Base-by-base conservation (phyloP, 2,888 invertebrate species). In the Pterostichus madidus region DNA sequence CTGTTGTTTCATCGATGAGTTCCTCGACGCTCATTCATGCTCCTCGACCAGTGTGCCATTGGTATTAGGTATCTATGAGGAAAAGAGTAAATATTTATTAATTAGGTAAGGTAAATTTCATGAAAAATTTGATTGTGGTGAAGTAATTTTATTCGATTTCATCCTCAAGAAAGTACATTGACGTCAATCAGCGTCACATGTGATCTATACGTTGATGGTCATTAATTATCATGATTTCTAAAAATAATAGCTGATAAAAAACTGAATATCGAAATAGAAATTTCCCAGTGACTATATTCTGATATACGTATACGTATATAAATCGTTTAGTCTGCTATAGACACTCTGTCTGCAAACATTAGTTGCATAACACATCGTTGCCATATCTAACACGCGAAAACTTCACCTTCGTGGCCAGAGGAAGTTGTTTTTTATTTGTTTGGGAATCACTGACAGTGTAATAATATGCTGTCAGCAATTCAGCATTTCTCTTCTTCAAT, bases 161-260 rank as follows among this genome's bases (percentile, higher is more conserved):
- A 35, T 31, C 5, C 5, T 64, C 7, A 64, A 32, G 61, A 61
- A 61, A 61, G 61, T 61, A 13, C 64, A 35, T 64, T 64, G 64
- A 64, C 64, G 64, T 64, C 64, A 35, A 31, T 64, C 1, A 2
- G 32, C 64, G 64, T 64, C 64, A 64, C 8, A 35, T 5, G 6
- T 49, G 2, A 35, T 64, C 6, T 64, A 64, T 32, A n/a, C 35
- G n/a, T 39, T 11, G n/a, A n/a, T n/a, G 11, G 24, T 59, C 10
- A 7, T 24, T 4, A 59, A 35, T 13, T 49, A 49, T 64, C 64
- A 7, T 32, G 7, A 35, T 32, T 64, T 64, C 64, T 64, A 64
- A 64, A 64, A 64, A 35, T 64, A 64, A 31, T 35, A 64, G 13
- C n/a, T 64, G 35, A 31, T 59, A 64, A 31, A 64, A 64, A 35